Evolutionary conservation across 2,113 vertebrate species (phyloP).

Genomic region (Ictidomys tridecemlineatus): DNA sequence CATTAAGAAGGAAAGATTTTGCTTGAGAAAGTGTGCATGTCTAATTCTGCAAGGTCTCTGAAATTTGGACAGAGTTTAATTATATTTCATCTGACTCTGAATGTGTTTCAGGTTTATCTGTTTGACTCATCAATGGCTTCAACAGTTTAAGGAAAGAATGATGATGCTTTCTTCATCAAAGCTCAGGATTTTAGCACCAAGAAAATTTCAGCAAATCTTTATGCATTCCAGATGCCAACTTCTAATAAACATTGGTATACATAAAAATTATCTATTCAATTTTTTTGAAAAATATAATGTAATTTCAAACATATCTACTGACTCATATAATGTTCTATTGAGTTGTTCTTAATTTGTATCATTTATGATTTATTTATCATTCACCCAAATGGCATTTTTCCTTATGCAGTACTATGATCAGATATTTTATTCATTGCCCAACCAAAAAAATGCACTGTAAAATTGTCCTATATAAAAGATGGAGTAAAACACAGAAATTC

Average conservation of each 20-base stretch:
- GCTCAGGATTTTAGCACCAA: neutral
- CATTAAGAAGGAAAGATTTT: neutral
- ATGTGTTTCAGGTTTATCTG: neutral
- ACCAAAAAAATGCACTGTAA: neutral
- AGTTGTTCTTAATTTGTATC: neutral
- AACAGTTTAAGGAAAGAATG: neutral
- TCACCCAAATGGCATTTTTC: neutral
- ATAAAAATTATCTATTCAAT: neutral
- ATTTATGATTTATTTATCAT: slow-evolving; percentile 9
- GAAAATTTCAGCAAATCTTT: neutral
- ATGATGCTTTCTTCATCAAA: neutral
- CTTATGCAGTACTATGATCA: neutral
- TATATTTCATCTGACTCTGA: neutral
- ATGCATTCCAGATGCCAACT: neutral
- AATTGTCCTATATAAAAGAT: neutral
- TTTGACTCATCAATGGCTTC: neutral
- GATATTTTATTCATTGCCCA: neutral
- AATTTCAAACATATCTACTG: neutral
- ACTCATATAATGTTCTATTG: neutral
- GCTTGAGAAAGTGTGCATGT: neutral
- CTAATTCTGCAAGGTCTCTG: neutral
- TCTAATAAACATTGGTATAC: no score
- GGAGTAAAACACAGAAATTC: neutral
- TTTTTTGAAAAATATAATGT: neutral
- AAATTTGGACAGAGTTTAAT: neutral